phyloP scores from a whole-genome alignment of 1,140 invertebrate species.

The Dolichoris vasculosae region DNA sequence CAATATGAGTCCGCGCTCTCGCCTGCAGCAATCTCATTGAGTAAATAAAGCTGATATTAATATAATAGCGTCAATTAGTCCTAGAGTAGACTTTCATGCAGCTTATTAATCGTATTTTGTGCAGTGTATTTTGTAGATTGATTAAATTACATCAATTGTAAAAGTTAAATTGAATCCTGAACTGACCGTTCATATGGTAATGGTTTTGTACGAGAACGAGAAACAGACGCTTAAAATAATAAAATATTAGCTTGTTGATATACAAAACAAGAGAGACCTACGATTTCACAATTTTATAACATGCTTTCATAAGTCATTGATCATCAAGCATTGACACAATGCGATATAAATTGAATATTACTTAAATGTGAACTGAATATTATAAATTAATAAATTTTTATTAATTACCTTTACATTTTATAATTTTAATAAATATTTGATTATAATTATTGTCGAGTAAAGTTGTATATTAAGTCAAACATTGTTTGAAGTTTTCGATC shows the following conservation, averaged over 20 bases:
- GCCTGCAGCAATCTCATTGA: neutral
- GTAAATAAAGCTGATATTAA: conserved; percentile 1
- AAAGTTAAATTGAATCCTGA: neutral
- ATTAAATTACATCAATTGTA: neutral
- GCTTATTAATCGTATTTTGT: conserved; percentile 13
- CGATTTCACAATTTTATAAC: neutral
- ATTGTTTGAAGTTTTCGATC: too few relatives aligned
- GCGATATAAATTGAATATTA: neutral
- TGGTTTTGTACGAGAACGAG: neutral
- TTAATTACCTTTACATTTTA: neutral
- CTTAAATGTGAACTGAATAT: neutral
- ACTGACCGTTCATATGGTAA: neutral
- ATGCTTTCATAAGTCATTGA: neutral
- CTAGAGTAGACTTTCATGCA: neutral
- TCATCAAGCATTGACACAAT: neutral
- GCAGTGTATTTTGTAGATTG: neutral
- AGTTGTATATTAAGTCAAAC: too few relatives aligned
- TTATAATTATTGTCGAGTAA: too few relatives aligned
- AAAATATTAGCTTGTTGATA: neutral
- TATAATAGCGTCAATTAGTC: conserved; percentile 7
- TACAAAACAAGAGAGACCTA: neutral
- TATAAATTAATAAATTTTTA: neutral
- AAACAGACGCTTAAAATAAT: neutral
- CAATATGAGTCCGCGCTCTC: neutral
- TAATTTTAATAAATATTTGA: neutral